A percentile compares a stretch with the other conserved stretches of the same genome.
phyloP scores from a whole-genome alignment of 2,113 vertebrate genomes.

The Ciconia stormi region DNA sequence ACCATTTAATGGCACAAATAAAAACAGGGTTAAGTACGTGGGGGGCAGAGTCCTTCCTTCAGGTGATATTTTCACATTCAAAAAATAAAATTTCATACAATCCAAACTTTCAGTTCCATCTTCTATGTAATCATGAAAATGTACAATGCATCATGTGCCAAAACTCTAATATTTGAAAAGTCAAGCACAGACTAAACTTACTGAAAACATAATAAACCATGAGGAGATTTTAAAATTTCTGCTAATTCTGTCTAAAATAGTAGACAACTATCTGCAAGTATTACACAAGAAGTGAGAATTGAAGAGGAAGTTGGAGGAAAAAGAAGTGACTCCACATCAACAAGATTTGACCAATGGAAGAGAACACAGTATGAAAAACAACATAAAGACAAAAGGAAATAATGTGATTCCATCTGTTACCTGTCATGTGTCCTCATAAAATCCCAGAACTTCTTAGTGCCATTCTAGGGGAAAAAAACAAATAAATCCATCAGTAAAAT shows the following conservation, averaged over 20 bases:
- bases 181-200: neutral
- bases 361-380: neutral
- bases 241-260: neutral
- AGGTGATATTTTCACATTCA: neutral
- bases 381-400: neutral
- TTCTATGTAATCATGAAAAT: neutral
- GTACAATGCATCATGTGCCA: neutral
- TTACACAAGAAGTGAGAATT: neutral
- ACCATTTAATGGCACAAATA: neutral
- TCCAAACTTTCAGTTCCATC: neutral
- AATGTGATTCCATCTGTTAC: conserved; percentile 51
- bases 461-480: conserved; percentile 74
- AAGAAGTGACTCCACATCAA: neutral
- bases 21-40: neutral
- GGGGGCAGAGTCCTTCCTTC: neutral
- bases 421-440: conserved; percentile 92
- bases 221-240: neutral
- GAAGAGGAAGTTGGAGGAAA: neutral
- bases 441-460: conserved; percentile 88
- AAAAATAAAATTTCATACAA: neutral
- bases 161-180: neutral
- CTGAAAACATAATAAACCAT: neutral
- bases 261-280: neutral
- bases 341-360: neutral
- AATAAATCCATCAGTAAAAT: neutral